Percentiles rank a stretch among this genome's conserved stretches.
Evolutionary conservation across 1,140 invertebrate species (phyloP).

Genomic region (Eupristina koningsbergeri): DNA sequence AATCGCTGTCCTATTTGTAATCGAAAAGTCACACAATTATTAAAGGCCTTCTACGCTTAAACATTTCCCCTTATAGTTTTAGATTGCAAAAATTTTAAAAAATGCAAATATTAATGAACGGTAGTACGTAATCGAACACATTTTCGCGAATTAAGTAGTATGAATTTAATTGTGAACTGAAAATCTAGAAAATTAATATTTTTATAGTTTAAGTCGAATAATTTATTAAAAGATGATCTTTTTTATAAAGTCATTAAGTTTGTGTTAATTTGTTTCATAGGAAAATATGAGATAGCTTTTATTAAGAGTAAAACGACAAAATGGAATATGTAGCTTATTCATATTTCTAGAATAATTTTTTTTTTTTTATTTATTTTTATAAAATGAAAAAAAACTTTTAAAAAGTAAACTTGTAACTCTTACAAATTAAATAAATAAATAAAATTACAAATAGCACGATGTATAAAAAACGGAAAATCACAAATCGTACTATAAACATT

Average conservation of each 20-base stretch:
- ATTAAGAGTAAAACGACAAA: too few relatives aligned
- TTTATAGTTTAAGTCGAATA: not conserved
- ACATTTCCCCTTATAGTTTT: not conserved
- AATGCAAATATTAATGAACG: not conserved
- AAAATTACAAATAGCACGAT: conserved; percentile 30
- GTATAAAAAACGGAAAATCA: conserved; percentile 30
- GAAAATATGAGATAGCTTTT: conserved; percentile 62
- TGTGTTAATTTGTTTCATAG: conserved; percentile 59
- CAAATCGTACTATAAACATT: conserved; percentile 45
- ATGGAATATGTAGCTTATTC: conserved; percentile 54
- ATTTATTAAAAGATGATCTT: not conserved
- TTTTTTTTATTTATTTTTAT: conserved; percentile 59
- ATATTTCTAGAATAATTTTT: conserved; percentile 58
- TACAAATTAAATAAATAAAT: conserved; percentile 53
- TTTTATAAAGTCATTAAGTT: not conserved
- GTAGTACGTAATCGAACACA: not conserved
- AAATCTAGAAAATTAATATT: not conserved
- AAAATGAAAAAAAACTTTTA: conserved; percentile 62
- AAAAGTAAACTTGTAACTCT: conserved; percentile 56
- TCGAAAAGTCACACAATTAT: conserved; percentile 77
- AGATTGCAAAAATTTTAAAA: not conserved
- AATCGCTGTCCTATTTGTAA: conserved; percentile 80
- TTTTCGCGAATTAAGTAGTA: not conserved
- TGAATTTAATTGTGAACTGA: not conserved
- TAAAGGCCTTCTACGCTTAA: conserved; percentile 72